phyloP scores from a whole-genome alignment of 2,888 invertebrate genomes.

The Pheosia tremula region DNA sequence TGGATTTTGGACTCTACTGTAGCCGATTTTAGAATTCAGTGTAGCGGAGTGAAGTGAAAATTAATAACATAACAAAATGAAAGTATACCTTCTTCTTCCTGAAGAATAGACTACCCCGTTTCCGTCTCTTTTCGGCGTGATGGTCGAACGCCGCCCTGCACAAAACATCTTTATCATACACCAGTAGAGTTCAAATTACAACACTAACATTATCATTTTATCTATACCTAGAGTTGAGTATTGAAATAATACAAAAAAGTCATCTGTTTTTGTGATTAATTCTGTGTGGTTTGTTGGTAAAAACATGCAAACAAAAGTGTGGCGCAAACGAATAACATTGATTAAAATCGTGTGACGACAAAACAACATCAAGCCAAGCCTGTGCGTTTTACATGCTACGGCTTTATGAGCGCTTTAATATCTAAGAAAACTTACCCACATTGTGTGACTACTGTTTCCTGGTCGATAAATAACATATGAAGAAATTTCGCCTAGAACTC shows the following conservation, averaged over 20 bases:
- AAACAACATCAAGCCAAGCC: constrained; percentile 54
- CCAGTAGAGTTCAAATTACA: neutral
- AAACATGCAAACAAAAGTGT: constrained; percentile 28
- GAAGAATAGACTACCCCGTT: constrained; percentile 95
- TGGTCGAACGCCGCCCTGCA: constrained; percentile 87
- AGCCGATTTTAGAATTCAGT: too few relatives aligned
- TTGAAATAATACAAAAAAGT: too few relatives aligned
- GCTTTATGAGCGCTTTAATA: neutral
- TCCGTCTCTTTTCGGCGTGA: constrained; percentile 93
- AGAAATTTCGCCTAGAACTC: neutral
- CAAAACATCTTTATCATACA: constrained; percentile 25
- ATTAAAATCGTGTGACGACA: constrained; percentile 17
- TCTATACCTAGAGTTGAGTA: too few relatives aligned
- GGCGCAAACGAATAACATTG: constrained; percentile 20
- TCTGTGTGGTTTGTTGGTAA: constrained; percentile 15
- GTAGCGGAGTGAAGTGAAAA: too few relatives aligned
- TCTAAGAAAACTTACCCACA: neutral
- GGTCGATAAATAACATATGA: too few relatives aligned
- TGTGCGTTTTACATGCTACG: constrained; percentile 45
- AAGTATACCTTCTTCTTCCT: constrained; percentile 91
- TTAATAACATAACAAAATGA: constrained; percentile 8
- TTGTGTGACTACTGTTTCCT: too few relatives aligned
- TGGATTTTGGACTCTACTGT: too few relatives aligned
- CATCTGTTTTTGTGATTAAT: neutral
- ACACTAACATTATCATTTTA: too few relatives aligned